Conservation (phyloP, 2,797 vertebrate species). For the Enteromius thamalakanensis region DNA sequence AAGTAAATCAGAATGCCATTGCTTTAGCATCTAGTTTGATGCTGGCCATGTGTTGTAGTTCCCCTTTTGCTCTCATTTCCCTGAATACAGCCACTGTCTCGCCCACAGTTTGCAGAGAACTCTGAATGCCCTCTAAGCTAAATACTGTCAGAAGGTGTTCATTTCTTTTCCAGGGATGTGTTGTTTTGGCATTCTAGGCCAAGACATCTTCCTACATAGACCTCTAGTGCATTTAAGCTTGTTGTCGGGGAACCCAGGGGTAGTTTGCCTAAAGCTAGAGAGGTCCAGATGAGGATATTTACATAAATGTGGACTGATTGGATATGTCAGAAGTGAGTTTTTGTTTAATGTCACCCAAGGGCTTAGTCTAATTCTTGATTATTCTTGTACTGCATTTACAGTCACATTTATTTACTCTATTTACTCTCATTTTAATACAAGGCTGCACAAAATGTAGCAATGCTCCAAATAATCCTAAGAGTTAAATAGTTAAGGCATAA, state of each 20-base stretch:
- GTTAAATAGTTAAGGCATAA: neutral
- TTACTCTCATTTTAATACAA: neutral
- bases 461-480: neutral
- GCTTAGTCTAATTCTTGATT: neutral
- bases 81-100: conserved; percentile 77
- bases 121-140: conserved; percentile 80
- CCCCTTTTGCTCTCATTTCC: conserved; percentile 3
- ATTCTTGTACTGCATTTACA: neutral
- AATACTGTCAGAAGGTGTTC: conserved; percentile 80
- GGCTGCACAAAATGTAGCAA: neutral
- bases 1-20: conserved; percentile 27
- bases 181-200: conserved; percentile 73
- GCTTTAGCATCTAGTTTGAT: conserved; percentile 20
- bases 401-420: neutral
- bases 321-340: conserved; percentile 12
- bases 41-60: neutral
- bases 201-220: conserved; percentile 64
- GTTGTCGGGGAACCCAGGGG: conserved; percentile 67
- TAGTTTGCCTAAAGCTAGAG: conserved; percentile 62
- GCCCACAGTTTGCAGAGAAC: conserved; percentile 60
- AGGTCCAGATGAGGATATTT: conserved; percentile 61
- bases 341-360: conserved; percentile 28
- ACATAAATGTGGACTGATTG: conserved; percentile 50
- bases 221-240: conserved; percentile 67
- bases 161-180: conserved; percentile 65